These are phyloP conservation scores for Danaus melanippus DNA, from an alignment of 1,140 invertebrate species.

Conservation along the genomic window DNA sequence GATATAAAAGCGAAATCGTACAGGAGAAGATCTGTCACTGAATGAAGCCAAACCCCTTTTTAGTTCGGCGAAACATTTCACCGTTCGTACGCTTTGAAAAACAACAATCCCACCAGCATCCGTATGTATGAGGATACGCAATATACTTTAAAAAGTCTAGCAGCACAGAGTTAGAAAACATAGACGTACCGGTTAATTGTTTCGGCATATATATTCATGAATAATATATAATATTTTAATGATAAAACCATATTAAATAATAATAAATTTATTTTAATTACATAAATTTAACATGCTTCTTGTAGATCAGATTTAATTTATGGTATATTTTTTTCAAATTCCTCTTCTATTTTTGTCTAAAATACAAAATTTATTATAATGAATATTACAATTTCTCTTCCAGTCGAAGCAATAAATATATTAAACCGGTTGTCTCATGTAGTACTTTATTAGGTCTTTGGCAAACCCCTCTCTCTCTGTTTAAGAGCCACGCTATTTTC, in stretches of 20 bases:
- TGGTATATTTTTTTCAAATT: too few relatives aligned
- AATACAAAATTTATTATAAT: too few relatives aligned
- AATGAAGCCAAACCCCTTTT: slow-evolving; percentile 52
- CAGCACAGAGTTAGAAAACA: slow-evolving; percentile 29
- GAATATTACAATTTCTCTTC: too few relatives aligned
- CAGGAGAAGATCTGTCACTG: slow-evolving; percentile 47
- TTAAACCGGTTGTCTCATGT: slow-evolving; percentile 9
- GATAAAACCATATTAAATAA: neutral
- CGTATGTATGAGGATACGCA: slow-evolving; percentile 64
- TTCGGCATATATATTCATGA: too few relatives aligned
- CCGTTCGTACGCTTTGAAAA: slow-evolving; percentile 55
- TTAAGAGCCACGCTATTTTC: slow-evolving; percentile 73
- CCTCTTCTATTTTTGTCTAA: too few relatives aligned
- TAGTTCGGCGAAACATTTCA: slow-evolving; percentile 46
- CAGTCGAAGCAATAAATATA: too few relatives aligned
- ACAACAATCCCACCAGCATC: slow-evolving; percentile 63
- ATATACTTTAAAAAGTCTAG: slow-evolving; percentile 60
- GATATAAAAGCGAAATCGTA: slow-evolving; percentile 41
- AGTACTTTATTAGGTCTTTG: slow-evolving; percentile 35
- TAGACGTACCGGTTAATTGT: too few relatives aligned
- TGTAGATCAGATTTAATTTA: too few relatives aligned
- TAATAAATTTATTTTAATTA: neutral
- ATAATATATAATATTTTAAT: neutral
- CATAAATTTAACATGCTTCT: too few relatives aligned
- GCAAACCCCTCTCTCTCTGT: slow-evolving; percentile 51